Base-by-base conservation (phyloP, 2,113 vertebrate species). In the Hippolais icterina region DNA sequence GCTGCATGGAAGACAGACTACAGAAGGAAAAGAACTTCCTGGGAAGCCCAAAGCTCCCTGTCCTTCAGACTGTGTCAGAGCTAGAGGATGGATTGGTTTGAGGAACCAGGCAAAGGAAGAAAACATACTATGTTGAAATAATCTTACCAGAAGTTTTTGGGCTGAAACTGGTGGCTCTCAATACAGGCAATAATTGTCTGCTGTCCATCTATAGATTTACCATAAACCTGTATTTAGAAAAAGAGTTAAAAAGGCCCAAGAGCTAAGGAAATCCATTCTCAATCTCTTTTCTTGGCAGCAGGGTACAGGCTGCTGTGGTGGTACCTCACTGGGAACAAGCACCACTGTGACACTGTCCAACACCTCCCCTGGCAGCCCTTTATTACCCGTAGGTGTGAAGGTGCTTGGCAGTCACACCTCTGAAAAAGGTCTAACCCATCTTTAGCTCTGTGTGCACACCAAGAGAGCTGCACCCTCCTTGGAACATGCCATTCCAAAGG, bases 111-210 rank as follows among this genome's bases (percentile, higher is more conserved):
- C 27, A 85, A 84, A 89, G 39, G 63, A 79, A 95, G 35, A 78
- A 83, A 76, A 88, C 8, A n/a, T 33, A 72, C 24, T 80, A 1
- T 13, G 50, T 50, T 79, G 70, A 89, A 92, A 85, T 37, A 78
- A 71, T 92, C 98, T 98, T 98, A 99, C 99, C 99, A 99, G 97
- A 99, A 99, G 96, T 99, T 99, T 98, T 99, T 99, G 74, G 99
- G 99, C 96, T 99, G 99, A 98, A 99, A 99, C 78, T 99, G 99
- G 98, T 99, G 99, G 90, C 98, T 98, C 98, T 99, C 99, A 63
- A 99, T 99, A 96, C 99, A 99, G 72, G 99, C 99, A 94, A 99
- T 99, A 97, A 99, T 99, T 87, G 99, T 99, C 97, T 99, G 98
- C 96, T 99, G 99, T n/a, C 99, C 99, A 97, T 99, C 99, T 82